A percentile compares a stretch with the other conserved stretches of the same genome.
These are phyloP conservation scores for Perognathus longimembris DNA, from an alignment of 2,113 vertebrate genomes.

Conservation along the genomic window DNA sequence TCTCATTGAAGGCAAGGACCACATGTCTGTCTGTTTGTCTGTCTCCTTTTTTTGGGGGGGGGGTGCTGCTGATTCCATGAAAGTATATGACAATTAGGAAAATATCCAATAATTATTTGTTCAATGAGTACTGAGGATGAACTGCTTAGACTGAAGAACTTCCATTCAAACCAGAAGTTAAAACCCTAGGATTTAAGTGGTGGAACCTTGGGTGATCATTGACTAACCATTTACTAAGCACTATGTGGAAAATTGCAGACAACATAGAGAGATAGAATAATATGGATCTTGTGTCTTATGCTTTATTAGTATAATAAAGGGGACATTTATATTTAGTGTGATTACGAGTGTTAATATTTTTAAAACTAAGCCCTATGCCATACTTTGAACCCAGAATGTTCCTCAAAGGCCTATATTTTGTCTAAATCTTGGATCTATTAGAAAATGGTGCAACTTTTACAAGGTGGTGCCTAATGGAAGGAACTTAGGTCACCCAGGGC, in stretches of 20 bases:
- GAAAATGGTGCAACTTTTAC: not conserved
- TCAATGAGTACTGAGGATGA: not conserved
- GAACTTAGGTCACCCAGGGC: not conserved
- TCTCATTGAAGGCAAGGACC: not conserved
- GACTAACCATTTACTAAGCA: not conserved
- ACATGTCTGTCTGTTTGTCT: too few relatives aligned
- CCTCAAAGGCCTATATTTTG: not conserved
- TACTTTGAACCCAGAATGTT: not conserved
- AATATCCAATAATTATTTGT: conserved; percentile 1
- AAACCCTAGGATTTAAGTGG: not conserved
- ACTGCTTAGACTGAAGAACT: not conserved
- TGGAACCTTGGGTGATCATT: not conserved
- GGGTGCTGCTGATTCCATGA: not conserved
- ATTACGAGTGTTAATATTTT: not conserved
- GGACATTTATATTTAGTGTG: not conserved
- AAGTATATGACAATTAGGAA: not conserved
- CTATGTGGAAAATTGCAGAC: not conserved
- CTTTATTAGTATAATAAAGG: not conserved
- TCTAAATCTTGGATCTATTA: not conserved
- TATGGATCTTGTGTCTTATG: not conserved
- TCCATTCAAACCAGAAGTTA: not conserved
- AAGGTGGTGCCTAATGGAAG: not conserved
- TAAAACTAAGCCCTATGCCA: not conserved
- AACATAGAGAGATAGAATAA: not conserved
- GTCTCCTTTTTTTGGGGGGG: not conserved